Conservation (phyloP, 1,140 invertebrate species). For the Tribolium castaneum region DNA sequence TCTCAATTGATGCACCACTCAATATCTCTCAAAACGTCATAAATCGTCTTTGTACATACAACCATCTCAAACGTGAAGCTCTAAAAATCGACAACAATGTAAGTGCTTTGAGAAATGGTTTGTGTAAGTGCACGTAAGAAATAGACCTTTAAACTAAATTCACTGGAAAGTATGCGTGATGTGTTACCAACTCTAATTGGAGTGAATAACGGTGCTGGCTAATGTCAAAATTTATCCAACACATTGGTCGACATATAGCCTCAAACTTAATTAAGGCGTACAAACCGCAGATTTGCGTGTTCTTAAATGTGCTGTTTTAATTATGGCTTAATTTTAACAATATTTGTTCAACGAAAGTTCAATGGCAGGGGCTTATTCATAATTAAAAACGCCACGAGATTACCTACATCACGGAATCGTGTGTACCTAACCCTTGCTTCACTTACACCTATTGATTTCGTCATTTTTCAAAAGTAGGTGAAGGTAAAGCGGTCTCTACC, state of each 20-base stretch:
- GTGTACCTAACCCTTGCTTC: background rate
- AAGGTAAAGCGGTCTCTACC: background rate
- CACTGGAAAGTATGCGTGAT: constrained; percentile 27
- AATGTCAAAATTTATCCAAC: constrained; percentile 25
- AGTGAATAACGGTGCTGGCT: constrained; percentile 20
- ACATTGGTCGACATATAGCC: constrained; percentile 19
- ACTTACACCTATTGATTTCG: background rate
- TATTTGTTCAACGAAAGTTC: constrained; percentile 3
- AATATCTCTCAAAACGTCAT: constrained; percentile 21
- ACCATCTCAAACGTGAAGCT: constrained; percentile 16
- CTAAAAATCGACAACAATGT: constrained; percentile 29
- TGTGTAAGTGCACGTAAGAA: constrained; percentile 30
- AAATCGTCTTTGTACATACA: constrained; percentile 29
- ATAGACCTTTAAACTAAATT: constrained; percentile 29
- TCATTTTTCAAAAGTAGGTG: background rate
- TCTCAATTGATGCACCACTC: constrained; percentile 12
- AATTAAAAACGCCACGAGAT: background rate
- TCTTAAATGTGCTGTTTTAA: constrained; percentile 33
- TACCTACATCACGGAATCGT: background rate
- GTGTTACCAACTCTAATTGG: constrained; percentile 16
- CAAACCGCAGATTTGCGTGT: constrained; percentile 24
- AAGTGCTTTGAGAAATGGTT: constrained; percentile 26
- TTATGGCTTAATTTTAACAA: constrained; percentile 12
- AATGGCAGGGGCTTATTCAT: background rate
- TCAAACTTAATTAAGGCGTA: constrained; percentile 14